Conservation (phyloP, 2,113 vertebrate genomes). For the Thermophis baileyi region DNA sequence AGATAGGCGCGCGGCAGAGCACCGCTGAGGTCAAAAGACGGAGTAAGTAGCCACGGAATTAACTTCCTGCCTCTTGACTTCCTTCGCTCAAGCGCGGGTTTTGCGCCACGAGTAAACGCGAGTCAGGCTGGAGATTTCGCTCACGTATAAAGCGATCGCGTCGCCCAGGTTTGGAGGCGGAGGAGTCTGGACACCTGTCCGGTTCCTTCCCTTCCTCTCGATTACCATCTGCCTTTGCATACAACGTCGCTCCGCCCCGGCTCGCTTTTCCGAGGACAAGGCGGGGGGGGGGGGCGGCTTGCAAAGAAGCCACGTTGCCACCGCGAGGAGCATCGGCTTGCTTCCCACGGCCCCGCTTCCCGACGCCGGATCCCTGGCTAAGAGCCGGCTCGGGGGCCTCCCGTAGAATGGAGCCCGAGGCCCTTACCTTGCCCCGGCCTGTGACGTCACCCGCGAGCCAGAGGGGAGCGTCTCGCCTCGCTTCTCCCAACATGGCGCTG, state of each 20-base stretch:
- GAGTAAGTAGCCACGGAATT: neutral
- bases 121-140: neutral
- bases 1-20: neutral
- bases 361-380: no score
- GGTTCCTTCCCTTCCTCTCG: neutral
- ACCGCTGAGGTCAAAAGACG: neutral
- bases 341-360: neutral
- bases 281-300: no score
- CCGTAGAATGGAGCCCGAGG: neutral
- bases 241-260: neutral
- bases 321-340: neutral
- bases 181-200: neutral
- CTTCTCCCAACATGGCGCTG: constrained; percentile 27
- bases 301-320: neutral
- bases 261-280: neutral
- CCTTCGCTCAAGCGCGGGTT: neutral
- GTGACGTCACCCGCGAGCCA: neutral
- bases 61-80: neutral
- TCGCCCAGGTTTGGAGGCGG: neutral
- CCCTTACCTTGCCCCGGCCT: neutral
- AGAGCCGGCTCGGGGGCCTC: neutral
- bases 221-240: neutral
- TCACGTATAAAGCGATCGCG: neutral
- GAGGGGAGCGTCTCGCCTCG: neutral
- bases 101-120: neutral